Conservation (phyloP, 2,113 vertebrate species). For the Prunella fulvescens region DNA sequence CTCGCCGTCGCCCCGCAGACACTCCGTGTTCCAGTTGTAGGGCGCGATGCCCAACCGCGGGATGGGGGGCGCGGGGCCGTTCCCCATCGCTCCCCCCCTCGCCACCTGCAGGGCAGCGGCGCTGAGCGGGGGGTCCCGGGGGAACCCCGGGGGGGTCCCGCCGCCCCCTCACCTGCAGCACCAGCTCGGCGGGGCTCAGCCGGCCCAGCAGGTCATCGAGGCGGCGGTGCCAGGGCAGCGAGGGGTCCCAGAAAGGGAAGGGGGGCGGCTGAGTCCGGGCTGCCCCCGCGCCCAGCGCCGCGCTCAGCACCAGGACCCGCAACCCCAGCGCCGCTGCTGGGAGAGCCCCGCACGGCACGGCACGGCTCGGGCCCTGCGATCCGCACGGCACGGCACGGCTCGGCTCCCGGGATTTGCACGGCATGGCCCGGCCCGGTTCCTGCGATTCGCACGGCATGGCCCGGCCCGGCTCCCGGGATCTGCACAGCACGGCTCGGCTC, state of each 20-base stretch:
- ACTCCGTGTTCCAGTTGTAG: constrained; percentile 69
- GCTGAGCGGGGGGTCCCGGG: not conserved
- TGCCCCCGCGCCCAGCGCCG: not conserved
- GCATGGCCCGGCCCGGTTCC: rapidly evolving
- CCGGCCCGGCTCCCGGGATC: no score
- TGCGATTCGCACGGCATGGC: not conserved
- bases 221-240: constrained; percentile 45
- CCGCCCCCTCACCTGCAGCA: constrained; percentile 55
- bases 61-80: constrained; percentile 63
- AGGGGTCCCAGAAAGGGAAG: constrained; percentile 52
- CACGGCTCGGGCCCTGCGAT: not conserved
- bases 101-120: constrained; percentile 39
- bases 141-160: not conserved
- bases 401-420: not conserved
- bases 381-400: not conserved
- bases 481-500: no score
- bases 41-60: constrained; percentile 54
- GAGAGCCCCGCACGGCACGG: not conserved
- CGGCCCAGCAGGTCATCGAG: constrained; percentile 46
- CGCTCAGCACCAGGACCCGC: not conserved
- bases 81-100: constrained; percentile 42
- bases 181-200: constrained; percentile 54
- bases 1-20: constrained; percentile 54
- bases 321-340: not conserved
- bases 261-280: not conserved